Percentiles rank a stretch among this genome's conserved stretches.
phyloP scores from a whole-genome alignment of 2,888 invertebrate genomes.

The Mimachlamys varia region DNA sequence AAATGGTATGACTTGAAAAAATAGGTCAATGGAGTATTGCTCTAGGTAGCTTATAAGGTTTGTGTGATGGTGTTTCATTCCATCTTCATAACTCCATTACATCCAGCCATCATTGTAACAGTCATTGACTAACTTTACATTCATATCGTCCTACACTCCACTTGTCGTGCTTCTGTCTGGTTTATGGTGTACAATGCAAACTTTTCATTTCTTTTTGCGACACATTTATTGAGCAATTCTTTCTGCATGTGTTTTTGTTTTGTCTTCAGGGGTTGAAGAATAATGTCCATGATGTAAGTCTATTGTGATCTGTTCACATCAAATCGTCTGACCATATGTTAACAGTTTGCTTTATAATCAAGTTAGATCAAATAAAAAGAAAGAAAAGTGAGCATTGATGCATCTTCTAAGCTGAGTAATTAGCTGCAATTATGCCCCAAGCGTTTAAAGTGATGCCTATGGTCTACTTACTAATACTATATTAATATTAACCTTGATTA shows the following conservation, averaged over 20 bases:
- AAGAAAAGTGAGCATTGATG: conserved; percentile 28
- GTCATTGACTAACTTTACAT: not conserved
- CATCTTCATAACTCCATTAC: not conserved
- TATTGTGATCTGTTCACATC: not conserved
- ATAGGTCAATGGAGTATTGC: too few relatives aligned
- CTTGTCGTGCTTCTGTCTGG: not conserved
- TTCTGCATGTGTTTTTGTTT: conserved; percentile 55
- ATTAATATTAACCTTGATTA: not conserved
- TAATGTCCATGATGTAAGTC: conserved; percentile 64
- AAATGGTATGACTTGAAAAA: too few relatives aligned
- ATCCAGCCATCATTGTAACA: not conserved
- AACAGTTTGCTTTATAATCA: conserved; percentile 9
- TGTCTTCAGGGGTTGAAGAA: conserved; percentile 69
- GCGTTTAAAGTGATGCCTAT: not conserved
- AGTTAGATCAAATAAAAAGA: not conserved
- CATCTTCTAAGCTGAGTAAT: not conserved
- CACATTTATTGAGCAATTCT: conserved; percentile 40
- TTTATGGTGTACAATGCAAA: conserved; percentile 39
- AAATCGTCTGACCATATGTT: not conserved
- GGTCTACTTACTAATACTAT: too few relatives aligned
- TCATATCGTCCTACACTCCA: not conserved
- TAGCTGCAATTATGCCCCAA: not conserved
- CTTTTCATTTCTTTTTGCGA: conserved; percentile 26
- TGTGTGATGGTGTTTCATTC: not conserved
- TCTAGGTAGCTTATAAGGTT: too few relatives aligned